Percentiles rank a stretch among this genome's conserved stretches.
These are phyloP conservation scores for Ophthalmotilapia sp. DNA, from an alignment of 2,113 vertebrate species.

Conservation along the genomic window DNA sequence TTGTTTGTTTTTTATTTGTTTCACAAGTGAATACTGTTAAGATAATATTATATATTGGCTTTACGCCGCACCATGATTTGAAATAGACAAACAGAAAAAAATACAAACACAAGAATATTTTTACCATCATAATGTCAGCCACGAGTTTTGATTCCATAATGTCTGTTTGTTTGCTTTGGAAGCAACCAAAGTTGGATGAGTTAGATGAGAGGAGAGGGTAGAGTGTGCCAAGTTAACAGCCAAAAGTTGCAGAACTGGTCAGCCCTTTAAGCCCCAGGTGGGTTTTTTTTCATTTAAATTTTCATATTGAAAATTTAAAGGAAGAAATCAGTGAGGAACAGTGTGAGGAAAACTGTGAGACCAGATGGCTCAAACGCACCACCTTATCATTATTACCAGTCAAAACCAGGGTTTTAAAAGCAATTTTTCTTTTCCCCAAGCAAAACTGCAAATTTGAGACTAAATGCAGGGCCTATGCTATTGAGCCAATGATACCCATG, in stretches of 20 bases:
- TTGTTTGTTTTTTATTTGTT: background rate
- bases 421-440: background rate
- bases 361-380: background rate
- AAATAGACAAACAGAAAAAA: background rate
- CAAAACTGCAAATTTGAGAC: background rate
- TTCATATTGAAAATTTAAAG: background rate
- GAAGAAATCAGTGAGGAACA: background rate
- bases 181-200: background rate
- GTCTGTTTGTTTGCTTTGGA: background rate
- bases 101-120: background rate
- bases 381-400: background rate
- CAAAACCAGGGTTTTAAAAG: background rate
- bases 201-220: background rate
- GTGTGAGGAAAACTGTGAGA: background rate
- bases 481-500: background rate
- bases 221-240: background rate
- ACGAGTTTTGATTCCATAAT: background rate
- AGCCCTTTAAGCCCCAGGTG: background rate
- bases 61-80: background rate
- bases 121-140: background rate
- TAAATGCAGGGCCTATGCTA: background rate
- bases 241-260: background rate
- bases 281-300: background rate
- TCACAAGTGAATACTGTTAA: background rate
- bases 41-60: background rate